Base-by-base conservation (phyloP, 2,888 invertebrate species). In the Cheilosia grossa region DNA sequence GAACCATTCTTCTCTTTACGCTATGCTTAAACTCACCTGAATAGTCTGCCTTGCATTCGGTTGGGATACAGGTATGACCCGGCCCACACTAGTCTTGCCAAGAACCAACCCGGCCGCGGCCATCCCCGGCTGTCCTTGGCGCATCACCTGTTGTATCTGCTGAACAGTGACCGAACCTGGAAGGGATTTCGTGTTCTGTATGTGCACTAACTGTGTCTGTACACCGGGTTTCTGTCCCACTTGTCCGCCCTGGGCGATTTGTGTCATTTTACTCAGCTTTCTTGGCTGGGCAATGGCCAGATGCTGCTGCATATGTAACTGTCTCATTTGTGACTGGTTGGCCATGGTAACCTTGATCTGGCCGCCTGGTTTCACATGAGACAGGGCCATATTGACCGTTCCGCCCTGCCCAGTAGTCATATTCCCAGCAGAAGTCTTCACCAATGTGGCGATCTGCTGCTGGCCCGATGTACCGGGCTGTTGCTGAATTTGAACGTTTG, bases 91-190 rank as follows among this genome's bases (percentile, higher is more conserved):
- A 0, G 93, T 93, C 89, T 95, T 95, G 1, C 95, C 93, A 63
- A 95, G 89, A 15, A 95, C 94, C 30, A 91, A 88, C 9, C 94
- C 94, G 74, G 91, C 88, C 1, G 89, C 87, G 10, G 90, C 87
- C 49, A 90, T 88, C 4, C 90, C 93, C 66, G 93, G 93, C 64
- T 91, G 92, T 0, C 93, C 93, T 73, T 94, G 94, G 83, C 95
- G 94, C 91, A 95, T 94, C 13, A 95, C 95, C 89, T 96, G 96
- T 85, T 96, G 95, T 53, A 96, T 93, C 89, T 96, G 96, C 88
- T 96, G 96, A 78, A 96, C 94, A 0, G 95, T 95, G 90, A 96
- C 94, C 0, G 94, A 94, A 0, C 94, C 93, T 0, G 94, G 93
- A 53, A 92, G 74, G 6, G 91, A 88, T 82, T 92, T 92, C 2